Evolutionary conservation across 2,113 vertebrate genomes (phyloP), one percentile per base, ranked within the genome.

Genomic region (Tauraco erythrolophus): DNA sequence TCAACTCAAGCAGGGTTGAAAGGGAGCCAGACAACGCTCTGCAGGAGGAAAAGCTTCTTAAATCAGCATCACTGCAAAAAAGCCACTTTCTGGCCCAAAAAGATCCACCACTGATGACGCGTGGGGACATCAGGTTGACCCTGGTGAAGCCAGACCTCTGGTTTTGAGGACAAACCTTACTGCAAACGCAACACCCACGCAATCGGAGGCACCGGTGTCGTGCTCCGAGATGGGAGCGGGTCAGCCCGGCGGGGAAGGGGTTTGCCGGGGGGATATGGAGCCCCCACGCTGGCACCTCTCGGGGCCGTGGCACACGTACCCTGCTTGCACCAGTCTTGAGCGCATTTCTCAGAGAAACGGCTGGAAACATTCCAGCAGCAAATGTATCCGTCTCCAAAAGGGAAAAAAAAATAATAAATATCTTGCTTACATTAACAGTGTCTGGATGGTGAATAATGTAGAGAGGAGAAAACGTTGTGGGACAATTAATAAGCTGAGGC

Each of bases 1-100:
- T 19, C 5, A 19, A 31, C 30, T 82, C 33, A 17, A 37, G 39
- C 21, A 10, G 56, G 24, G 25, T 51, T 37, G 31, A 62, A 71
- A 70, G 31, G 27, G 43, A 86, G 22, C 19, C 0, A 0, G 82
- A 37, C 14, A 69, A 43, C 0, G 1, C 11, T 27, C 24, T 51
- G 62, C 37, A 19, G 39, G 16, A 57, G 17, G 33, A 53, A 56
- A 61, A 70, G 35, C 15, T 68, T 33, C 61, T 53, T n/a, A 8
- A 53, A 41, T 5, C 51, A 57, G 24, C 24, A 23, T 8, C 54
- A 66, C 65, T 70, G 56, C 65, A 90, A 74, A 89, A 89, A 91
- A 64, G 43, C 43, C 31, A 21, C 41, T 51, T 72, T 17, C 1
- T 24, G 48, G 31, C 35, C 68, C 50, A 7, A 10, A 71, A 89